Evolutionary conservation across 1,140 invertebrate genomes (phyloP).

Genomic region (Mylabris phalerata): DNA sequence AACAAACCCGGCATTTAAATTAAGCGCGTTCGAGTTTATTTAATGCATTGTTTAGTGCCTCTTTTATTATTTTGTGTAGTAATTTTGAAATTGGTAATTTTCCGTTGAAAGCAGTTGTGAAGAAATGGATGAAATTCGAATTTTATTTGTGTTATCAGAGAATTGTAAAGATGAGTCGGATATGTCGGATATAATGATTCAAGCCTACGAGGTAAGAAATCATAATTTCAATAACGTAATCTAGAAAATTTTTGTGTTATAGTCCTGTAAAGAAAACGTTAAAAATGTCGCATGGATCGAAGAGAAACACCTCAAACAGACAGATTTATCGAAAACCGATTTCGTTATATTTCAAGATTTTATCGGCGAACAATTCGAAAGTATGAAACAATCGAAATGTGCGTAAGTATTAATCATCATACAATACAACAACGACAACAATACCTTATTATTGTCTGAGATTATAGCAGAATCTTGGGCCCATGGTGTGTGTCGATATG

Average conservation of each 20-base stretch:
- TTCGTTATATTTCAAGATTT: slow-evolving; percentile 70
- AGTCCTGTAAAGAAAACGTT: slow-evolving; percentile 48
- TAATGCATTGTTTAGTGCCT: too few species aligned
- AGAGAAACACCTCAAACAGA: slow-evolving; percentile 42
- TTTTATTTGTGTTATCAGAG: slow-evolving; percentile 39
- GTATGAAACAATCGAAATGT: slow-evolving; percentile 56
- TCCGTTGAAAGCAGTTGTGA: too few species aligned
- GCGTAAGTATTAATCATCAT: slow-evolving; percentile 48
- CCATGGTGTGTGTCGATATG: slow-evolving; percentile 73
- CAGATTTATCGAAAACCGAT: slow-evolving; percentile 59
- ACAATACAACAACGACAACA: slow-evolving; percentile 11
- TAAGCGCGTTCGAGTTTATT: too few species aligned
- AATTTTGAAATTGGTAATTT: too few species aligned
- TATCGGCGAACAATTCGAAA: slow-evolving; percentile 59
- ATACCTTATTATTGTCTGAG: slow-evolving; percentile 12
- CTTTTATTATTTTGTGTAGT: too few species aligned
- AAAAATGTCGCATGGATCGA: slow-evolving; percentile 48
- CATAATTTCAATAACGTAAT: background rate
- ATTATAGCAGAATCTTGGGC: slow-evolving; percentile 63
- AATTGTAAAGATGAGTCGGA: slow-evolving; percentile 36
- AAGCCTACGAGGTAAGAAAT: slow-evolving; percentile 39
- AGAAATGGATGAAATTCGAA: slow-evolving; percentile 23
- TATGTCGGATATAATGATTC: slow-evolving; percentile 43
- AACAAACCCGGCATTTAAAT: too few species aligned
- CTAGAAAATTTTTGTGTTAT: background rate